phyloP scores from a whole-genome alignment of 2,888 invertebrate genomes.

The Mayetiola destructor region DNA sequence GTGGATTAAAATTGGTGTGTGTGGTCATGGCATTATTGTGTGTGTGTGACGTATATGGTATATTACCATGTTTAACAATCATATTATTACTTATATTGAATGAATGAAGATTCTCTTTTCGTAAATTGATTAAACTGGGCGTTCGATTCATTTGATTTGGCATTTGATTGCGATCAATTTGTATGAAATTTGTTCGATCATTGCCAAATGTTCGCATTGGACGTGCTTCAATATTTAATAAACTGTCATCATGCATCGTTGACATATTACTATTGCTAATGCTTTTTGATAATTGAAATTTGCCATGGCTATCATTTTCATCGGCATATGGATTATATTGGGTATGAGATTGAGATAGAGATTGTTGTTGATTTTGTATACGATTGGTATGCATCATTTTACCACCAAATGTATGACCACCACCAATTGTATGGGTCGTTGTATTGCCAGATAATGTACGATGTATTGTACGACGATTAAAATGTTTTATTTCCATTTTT shows the following conservation, averaged over 20 bases:
- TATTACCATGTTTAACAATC: constrained; percentile 1
- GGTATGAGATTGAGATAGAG: neutral
- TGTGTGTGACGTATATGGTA: too few relatives aligned
- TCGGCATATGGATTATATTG: constrained; percentile 16
- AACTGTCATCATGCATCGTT: too few relatives aligned
- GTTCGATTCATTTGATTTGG: neutral
- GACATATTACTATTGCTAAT: neutral
- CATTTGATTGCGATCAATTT: neutral
- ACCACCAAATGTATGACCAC: neutral
- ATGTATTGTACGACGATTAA: neutral
- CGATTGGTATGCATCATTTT: neutral
- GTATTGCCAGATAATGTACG: neutral
- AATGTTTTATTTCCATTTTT: neutral
- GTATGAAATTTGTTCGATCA: constrained; percentile 18
- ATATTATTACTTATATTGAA: constrained; percentile 1
- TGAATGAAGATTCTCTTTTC: constrained; percentile 3
- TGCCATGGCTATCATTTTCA: constrained; percentile 15
- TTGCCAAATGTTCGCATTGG: constrained; percentile 16
- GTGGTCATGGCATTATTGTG: neutral
- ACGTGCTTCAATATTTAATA: too few relatives aligned
- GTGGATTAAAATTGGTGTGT: neutral
- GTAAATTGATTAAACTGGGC: neutral
- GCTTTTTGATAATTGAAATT: constrained; percentile 16
- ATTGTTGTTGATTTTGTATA: neutral
- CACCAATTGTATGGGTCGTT: neutral